Conservation (phyloP, 2,888 invertebrate species). For the Mesopsocus fuscifrons region DNA sequence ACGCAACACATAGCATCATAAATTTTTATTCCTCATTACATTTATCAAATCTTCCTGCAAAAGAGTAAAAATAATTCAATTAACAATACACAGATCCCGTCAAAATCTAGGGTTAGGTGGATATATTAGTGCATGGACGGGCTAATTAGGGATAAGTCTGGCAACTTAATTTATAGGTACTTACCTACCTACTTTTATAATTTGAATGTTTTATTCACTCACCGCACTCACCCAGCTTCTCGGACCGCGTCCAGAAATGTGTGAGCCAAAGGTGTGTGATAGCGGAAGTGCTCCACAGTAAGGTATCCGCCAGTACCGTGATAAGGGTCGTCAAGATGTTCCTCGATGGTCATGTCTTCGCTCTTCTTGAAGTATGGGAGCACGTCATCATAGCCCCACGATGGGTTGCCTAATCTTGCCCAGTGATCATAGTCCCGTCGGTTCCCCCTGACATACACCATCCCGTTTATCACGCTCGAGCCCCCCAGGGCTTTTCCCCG, state of each 20-base stretch:
- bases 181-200: too few relatives aligned
- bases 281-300: slow-evolving; percentile 13
- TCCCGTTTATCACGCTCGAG: slow-evolving; percentile 28
- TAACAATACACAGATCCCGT: too few relatives aligned
- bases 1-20: too few relatives aligned
- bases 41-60: too few relatives aligned
- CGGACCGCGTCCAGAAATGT: slow-evolving; percentile 18
- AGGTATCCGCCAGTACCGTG: slow-evolving; percentile 15
- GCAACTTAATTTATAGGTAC: too few relatives aligned
- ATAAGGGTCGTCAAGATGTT: slow-evolving; percentile 5
- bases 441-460: slow-evolving; percentile 29
- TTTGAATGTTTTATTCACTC: too few relatives aligned
- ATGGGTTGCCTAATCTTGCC: slow-evolving; percentile 25
- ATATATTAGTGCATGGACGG: too few relatives aligned
- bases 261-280: slow-evolving; percentile 10
- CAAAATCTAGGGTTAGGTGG: too few relatives aligned
- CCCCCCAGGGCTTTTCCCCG: slow-evolving; percentile 27
- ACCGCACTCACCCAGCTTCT: slow-evolving; percentile 20
- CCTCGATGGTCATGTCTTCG: slow-evolving; percentile 17
- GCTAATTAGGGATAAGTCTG: too few relatives aligned
- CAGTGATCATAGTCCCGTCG: slow-evolving; percentile 27
- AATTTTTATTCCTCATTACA: too few relatives aligned
- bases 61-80: too few relatives aligned
- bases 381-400: slow-evolving; percentile 28
- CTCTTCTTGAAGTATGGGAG: slow-evolving; percentile 25